A percentile compares a stretch with the other conserved stretches of the same genome.
Conservation (phyloP, 2,888 invertebrate genomes). For the Ormyrus rosae region DNA sequence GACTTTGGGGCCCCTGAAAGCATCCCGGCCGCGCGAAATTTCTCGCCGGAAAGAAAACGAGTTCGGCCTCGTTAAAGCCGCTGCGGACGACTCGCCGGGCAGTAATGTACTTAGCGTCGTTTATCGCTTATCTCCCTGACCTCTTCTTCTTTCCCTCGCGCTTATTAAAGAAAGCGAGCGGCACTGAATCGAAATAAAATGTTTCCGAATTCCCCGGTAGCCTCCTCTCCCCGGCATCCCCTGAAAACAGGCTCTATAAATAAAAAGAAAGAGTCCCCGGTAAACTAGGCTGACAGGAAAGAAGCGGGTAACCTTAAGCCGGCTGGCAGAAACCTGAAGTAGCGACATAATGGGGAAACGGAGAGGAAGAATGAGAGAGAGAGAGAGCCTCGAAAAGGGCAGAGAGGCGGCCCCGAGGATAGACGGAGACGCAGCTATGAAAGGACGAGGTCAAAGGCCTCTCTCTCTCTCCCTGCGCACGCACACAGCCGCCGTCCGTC, state of each 20-base stretch:
- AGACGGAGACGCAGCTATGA: slow-evolving; percentile 17
- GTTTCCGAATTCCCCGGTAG: too few relatives aligned
- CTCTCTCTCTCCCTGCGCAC: slow-evolving; percentile 22
- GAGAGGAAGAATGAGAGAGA: slow-evolving; percentile 22
- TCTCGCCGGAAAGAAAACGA: not conserved
- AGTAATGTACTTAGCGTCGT: slow-evolving; percentile 6
- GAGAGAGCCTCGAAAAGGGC: not conserved
- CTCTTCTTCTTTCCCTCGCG: not conserved
- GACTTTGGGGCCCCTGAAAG: too few relatives aligned
- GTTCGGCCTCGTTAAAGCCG: not conserved
- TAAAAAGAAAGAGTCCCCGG: too few relatives aligned
- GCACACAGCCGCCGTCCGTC: too few relatives aligned
- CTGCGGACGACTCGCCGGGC: not conserved
- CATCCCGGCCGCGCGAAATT: too few relatives aligned
- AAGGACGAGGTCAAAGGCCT: slow-evolving; percentile 72
- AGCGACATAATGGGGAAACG: not conserved
- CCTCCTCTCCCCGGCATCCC: too few relatives aligned
- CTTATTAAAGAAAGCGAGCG: not conserved
- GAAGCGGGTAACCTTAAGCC: too few relatives aligned
- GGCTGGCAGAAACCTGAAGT: not conserved
- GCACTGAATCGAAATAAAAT: not conserved
- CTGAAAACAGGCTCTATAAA: too few relatives aligned
- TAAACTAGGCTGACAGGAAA: too few relatives aligned
- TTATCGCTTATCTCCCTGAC: not conserved
- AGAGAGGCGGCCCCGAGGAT: not conserved